phyloP scores from a whole-genome alignment of 1,140 invertebrate genomes.

The Vanessa tameamea region DNA sequence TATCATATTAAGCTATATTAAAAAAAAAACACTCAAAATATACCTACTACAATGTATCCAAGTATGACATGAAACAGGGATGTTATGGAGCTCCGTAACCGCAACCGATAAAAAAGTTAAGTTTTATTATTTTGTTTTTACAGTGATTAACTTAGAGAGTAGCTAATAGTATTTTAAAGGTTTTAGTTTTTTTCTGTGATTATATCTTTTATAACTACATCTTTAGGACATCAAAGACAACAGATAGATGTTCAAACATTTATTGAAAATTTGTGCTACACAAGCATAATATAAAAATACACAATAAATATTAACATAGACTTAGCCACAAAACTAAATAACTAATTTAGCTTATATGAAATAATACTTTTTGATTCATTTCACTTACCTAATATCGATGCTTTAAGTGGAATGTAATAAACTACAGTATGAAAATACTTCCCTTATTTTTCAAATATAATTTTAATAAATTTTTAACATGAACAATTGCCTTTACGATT shows the following conservation, averaged over 20 bases:
- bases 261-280: constrained; percentile 80
- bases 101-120: no score
- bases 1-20: no score
- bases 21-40: no score
- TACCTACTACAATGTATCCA: no score
- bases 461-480: not conserved
- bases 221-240: constrained; percentile 12
- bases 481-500: not conserved
- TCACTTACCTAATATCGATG: constrained; percentile 60
- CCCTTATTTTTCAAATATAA: not conserved
- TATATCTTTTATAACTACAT: not conserved
- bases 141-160: no score
- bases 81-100: no score
- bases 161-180: no score
- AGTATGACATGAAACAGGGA: no score
- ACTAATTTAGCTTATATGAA: constrained; percentile 68
- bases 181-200: no score
- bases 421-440: constrained; percentile 22
- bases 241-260: constrained; percentile 66
- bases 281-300: constrained; percentile 79
- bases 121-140: no score
- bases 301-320: constrained; percentile 77
- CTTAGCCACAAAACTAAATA: constrained; percentile 71
- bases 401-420: constrained; percentile 63
- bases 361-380: constrained; percentile 71